phyloP scores from a whole-genome alignment of 2,113 vertebrate species.

The Salvelinus namaycush region DNA sequence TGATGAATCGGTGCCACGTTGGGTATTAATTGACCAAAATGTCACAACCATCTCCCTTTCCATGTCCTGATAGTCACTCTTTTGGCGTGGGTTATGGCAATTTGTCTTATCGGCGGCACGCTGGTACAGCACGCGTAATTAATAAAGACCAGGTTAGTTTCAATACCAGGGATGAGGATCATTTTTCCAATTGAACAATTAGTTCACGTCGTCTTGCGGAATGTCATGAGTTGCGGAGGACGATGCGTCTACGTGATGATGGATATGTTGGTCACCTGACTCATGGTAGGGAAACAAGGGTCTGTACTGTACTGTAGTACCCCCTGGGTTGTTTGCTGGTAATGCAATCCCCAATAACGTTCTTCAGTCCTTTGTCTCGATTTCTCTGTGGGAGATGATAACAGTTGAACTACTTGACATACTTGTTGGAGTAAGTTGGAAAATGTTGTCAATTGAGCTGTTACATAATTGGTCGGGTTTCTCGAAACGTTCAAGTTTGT shows the following conservation, averaged over 20 bases:
- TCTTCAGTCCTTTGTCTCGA: too few relatives aligned
- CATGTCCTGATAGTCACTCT: slow-evolving; percentile 53
- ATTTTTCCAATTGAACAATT: slow-evolving; percentile 62
- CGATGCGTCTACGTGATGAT: background rate
- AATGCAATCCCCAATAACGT: background rate
- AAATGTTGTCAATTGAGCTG: too few relatives aligned
- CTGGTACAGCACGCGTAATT: slow-evolving; percentile 50
- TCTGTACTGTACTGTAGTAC: background rate
- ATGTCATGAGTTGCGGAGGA: slow-evolving; percentile 26
- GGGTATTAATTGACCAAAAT: slow-evolving; percentile 52
- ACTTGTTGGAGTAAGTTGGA: too few relatives aligned
- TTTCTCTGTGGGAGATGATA: too few relatives aligned
- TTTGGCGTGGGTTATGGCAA: slow-evolving; percentile 19
- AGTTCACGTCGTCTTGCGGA: slow-evolving; percentile 41
- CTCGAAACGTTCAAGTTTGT: background rate
- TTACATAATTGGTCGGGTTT: background rate
- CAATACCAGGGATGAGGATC: slow-evolving; percentile 43
- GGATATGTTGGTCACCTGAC: too few relatives aligned
- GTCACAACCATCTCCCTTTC: slow-evolving; percentile 48
- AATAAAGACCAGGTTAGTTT: slow-evolving; percentile 67
- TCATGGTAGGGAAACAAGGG: too few relatives aligned
- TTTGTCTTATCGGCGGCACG: slow-evolving; percentile 44
- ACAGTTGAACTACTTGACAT: too few relatives aligned
- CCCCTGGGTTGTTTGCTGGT: background rate
- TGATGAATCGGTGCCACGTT: slow-evolving; percentile 56